Conservation (phyloP, 2,888 invertebrate species). For the Athalia circularis region DNA sequence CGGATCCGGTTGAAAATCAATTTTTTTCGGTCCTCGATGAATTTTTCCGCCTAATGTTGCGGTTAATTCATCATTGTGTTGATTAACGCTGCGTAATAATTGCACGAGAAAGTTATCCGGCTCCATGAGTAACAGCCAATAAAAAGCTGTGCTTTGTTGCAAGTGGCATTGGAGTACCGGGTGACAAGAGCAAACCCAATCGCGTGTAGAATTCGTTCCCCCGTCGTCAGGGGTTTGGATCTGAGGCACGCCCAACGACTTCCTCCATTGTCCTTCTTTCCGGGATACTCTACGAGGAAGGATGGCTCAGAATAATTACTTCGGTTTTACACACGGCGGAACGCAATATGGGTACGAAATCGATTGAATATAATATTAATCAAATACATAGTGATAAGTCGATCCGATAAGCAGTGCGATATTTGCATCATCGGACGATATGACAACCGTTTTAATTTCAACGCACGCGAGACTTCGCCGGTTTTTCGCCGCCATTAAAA, state of each 20-base stretch:
- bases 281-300: slow-evolving; percentile 71
- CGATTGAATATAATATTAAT: slow-evolving; percentile 46
- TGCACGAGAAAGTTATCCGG: slow-evolving; percentile 20
- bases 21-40: too few relatives aligned
- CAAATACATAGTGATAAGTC: slow-evolving; percentile 7
- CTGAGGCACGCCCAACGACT: slow-evolving; percentile 71
- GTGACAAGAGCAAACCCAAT: slow-evolving; percentile 61
- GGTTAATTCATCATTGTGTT: slow-evolving; percentile 48
- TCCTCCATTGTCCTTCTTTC: slow-evolving; percentile 72
- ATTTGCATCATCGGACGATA: not conserved
- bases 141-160: not conserved
- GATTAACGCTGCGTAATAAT: slow-evolving; percentile 60
- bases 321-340: slow-evolving; percentile 95
- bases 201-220: slow-evolving; percentile 53
- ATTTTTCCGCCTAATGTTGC: not conserved
- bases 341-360: slow-evolving; percentile 90
- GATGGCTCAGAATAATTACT: slow-evolving; percentile 96
- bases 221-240: slow-evolving; percentile 61
- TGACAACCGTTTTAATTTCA: not conserved
- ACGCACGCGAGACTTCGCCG: slow-evolving; percentile 32
- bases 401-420: not conserved
- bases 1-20: too few relatives aligned
- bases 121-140: slow-evolving; percentile 7
- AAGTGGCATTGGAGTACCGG: not conserved
- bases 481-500: slow-evolving; percentile 35